phyloP scores from a whole-genome alignment of 1,140 invertebrate species.

The Limonius californicus region DNA sequence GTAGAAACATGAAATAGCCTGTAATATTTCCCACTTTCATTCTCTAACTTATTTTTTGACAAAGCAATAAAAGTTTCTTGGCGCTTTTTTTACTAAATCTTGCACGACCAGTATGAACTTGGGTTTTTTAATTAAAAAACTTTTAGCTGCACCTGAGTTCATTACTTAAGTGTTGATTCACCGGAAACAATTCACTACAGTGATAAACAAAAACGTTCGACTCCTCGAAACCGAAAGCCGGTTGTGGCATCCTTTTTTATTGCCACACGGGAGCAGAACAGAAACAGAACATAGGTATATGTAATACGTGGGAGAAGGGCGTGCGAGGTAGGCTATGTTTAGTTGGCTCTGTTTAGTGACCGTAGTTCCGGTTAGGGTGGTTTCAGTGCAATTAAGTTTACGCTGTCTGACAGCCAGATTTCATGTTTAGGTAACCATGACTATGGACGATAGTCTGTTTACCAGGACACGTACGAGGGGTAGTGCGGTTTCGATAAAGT shows the following conservation, averaged over 20 bases:
- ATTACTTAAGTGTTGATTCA: too few relatives aligned
- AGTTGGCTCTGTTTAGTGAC: constrained; percentile 18
- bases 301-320: neutral
- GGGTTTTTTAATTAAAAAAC: too few relatives aligned
- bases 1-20: too few relatives aligned
- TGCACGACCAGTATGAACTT: too few relatives aligned
- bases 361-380: constrained; percentile 23
- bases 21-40: too few relatives aligned
- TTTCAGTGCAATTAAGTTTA: constrained; percentile 19
- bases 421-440: constrained; percentile 8
- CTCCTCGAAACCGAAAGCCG: neutral
- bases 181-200: constrained; percentile 18
- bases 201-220: neutral
- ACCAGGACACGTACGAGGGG: too few relatives aligned
- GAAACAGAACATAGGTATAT: neutral
- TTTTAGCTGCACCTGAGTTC: too few relatives aligned
- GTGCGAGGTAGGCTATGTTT: constrained; percentile 15
- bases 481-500: too few relatives aligned
- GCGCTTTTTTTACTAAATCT: too few relatives aligned
- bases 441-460: too few relatives aligned
- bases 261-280: neutral
- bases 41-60: too few relatives aligned
- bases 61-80: too few relatives aligned
- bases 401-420: constrained; percentile 13
- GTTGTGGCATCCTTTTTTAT: constrained; percentile 12